Evolutionary conservation across 1,140 invertebrate genomes (phyloP), one percentile per base, ranked within the genome.

Genomic region (Aradophagus sp.): DNA sequence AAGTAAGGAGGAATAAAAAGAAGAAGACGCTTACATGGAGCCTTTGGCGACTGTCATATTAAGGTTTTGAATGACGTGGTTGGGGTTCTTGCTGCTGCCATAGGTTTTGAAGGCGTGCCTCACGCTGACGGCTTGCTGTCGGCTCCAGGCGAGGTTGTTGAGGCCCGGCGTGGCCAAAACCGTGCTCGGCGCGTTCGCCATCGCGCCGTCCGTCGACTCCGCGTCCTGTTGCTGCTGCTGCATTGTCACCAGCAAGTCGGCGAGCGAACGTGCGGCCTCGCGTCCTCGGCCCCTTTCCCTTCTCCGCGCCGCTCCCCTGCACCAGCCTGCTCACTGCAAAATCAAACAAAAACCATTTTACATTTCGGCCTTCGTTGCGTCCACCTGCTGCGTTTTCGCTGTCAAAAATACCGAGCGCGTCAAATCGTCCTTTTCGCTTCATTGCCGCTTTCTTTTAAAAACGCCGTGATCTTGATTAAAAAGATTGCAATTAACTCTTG

Each of bases 1-100:
- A n/a, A n/a, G n/a, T n/a, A n/a, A n/a, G n/a, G n/a, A n/a, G n/a
- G n/a, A n/a, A n/a, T n/a, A n/a, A n/a, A 8, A 8, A 23, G 4
- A 23, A 4, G 36, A 35, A 34, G 14, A 11, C 23, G 7, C 93
- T 94, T 86, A 95, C 93, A 96, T 97, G 35, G 93, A 93, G 61
- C 95, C 95, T 84, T 95, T 95, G 35, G 92, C 91, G 31, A 97
- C 95, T 27, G 93, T 95, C 92, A 97, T 95, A 84, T 92, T 93
- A 13, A 97, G 89, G 73, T 94, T 93, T 71, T 92, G 91, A 35
- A 97, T 87, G 16, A 97, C 94, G 34, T 92, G 90, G 76, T 93
- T 92, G 11, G 93, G 91, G 53, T 91, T 91, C 75, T 92, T 93
- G 78, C 91, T 93, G 76, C 91, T 91, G 32, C 95, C 95, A 80